These are phyloP conservation scores for Xylocampa areola DNA, from an alignment of 2,888 invertebrate genomes.

Conservation along the genomic window DNA sequence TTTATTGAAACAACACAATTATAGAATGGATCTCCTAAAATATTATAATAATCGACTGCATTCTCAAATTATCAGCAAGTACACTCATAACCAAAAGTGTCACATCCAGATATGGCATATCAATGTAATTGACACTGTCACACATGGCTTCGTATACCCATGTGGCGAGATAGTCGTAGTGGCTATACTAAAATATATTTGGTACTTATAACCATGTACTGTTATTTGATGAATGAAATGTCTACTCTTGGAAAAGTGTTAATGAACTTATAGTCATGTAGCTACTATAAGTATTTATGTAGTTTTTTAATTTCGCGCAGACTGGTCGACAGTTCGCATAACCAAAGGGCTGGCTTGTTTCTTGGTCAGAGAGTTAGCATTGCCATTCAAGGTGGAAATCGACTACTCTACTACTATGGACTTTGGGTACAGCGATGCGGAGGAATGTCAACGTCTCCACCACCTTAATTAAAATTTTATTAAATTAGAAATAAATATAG, in stretches of 20 bases:
- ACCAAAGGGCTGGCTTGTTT: too few relatives aligned
- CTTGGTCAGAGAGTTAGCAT: too few relatives aligned
- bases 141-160: conserved; percentile 38
- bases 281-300: neutral
- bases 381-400: too few relatives aligned
- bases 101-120: conserved; percentile 52
- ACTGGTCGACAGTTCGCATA: too few relatives aligned
- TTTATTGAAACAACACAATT: too few relatives aligned
- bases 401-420: too few relatives aligned
- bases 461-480: too few relatives aligned
- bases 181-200: conserved; percentile 29
- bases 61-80: conserved; percentile 29
- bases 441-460: too few relatives aligned
- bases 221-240: conserved; percentile 47
- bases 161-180: conserved; percentile 32
- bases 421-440: too few relatives aligned
- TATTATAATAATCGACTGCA: conserved; percentile 9
- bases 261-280: conserved; percentile 27
- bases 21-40: neutral
- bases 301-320: too few relatives aligned
- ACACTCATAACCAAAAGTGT: conserved; percentile 36
- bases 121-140: conserved; percentile 38
- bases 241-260: conserved; percentile 26
- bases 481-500: too few relatives aligned
- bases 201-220: conserved; percentile 21